Percentiles rank a stretch among this genome's conserved stretches.
These are phyloP conservation scores for Taphrorychus bicolor DNA, from an alignment of 2,888 invertebrate species.

Conservation along the genomic window DNA sequence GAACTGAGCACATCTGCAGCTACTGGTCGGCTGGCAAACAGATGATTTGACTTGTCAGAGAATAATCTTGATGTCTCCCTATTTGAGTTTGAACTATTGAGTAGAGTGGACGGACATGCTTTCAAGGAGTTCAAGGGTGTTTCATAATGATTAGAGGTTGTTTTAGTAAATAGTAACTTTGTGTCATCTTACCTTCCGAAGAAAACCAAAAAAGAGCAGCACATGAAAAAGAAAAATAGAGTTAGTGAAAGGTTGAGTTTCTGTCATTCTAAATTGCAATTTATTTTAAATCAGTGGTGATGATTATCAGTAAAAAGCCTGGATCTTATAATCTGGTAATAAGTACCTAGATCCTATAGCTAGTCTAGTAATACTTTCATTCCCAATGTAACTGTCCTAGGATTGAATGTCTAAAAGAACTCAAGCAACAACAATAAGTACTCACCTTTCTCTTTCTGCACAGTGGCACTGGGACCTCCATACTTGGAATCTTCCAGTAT, in stretches of 20 bases:
- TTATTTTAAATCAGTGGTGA: too few relatives aligned
- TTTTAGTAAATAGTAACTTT: constrained; percentile 22
- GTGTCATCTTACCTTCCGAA: constrained; percentile 63
- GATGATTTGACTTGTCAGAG: not conserved
- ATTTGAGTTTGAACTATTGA: not conserved
- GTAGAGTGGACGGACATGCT: not conserved
- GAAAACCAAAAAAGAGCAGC: constrained; percentile 49
- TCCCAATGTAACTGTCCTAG: too few relatives aligned
- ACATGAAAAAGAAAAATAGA: constrained; percentile 47
- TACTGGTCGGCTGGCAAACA: not conserved
- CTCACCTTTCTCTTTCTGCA: constrained; percentile 58
- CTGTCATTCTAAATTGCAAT: not conserved
- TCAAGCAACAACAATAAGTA: too few relatives aligned
- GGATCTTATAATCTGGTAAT: too few relatives aligned
- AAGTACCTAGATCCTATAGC: too few relatives aligned
- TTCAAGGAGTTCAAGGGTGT: not conserved
- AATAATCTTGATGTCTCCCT: not conserved
- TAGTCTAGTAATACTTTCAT: too few relatives aligned
- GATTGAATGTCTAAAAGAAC: too few relatives aligned
- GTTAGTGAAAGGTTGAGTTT: constrained; percentile 21
- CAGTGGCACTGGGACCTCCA: constrained; percentile 37
- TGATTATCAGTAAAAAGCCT: too few relatives aligned
- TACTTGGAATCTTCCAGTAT: constrained; percentile 58
- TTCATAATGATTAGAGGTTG: not conserved
- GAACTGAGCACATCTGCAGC: not conserved